Conservation (phyloP, 1,140 invertebrate species). For the Capitella teleta region DNA sequence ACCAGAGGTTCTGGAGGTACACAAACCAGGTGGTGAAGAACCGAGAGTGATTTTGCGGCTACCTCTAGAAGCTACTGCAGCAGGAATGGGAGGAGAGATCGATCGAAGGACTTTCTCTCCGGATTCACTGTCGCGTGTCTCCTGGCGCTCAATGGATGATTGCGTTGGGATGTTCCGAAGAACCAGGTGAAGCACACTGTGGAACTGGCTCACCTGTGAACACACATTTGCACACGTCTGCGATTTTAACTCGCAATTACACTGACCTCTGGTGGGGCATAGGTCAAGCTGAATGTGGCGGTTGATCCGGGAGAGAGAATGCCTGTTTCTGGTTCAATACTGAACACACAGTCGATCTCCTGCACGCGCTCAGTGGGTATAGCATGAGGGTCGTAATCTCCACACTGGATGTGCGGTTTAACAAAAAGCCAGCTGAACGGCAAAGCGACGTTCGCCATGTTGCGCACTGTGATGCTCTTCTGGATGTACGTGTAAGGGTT, state of each 20-base stretch:
- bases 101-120: too few species aligned
- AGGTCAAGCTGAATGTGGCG: constrained; percentile 30
- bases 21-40: too few species aligned
- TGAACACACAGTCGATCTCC: constrained; percentile 32
- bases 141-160: too few species aligned
- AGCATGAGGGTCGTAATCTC: constrained; percentile 1
- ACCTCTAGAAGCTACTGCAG: too few species aligned
- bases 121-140: too few species aligned
- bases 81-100: too few species aligned
- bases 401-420: constrained; percentile 28
- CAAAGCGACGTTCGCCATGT: constrained; percentile 22
- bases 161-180: constrained; percentile 29
- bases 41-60: too few species aligned
- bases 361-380: constrained; percentile 19
- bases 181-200: constrained; percentile 34
- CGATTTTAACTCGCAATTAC: not conserved
- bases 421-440: constrained; percentile 37
- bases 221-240: not conserved
- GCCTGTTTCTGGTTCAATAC: constrained; percentile 29
- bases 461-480: constrained; percentile 18
- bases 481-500: constrained; percentile 40
- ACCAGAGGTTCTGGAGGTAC: constrained; percentile 19
- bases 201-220: constrained; percentile 27
- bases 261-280: constrained; percentile 31
- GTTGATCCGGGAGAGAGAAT: constrained; percentile 19